A percentile compares a stretch with the other conserved stretches of the same genome.
phyloP scores from a whole-genome alignment of 92 coral and sea anemone genomes.

The Ricordea florida region DNA sequence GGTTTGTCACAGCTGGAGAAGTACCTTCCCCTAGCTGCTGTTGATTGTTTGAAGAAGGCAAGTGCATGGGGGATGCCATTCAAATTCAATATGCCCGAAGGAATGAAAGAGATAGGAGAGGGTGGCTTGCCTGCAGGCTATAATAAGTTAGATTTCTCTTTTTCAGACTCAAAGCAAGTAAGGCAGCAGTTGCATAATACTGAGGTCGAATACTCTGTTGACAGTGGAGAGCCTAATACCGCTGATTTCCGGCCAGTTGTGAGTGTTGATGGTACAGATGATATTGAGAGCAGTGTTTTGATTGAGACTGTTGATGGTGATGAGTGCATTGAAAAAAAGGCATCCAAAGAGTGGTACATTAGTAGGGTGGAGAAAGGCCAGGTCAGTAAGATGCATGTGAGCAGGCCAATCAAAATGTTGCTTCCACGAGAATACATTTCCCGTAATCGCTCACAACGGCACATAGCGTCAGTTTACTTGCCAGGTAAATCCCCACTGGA shows the following conservation, averaged over 20 bases:
- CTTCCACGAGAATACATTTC: constrained; percentile 23
- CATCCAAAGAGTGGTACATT: background rate
- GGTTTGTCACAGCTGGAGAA: constrained; percentile 1
- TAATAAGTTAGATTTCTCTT: constrained; percentile 12
- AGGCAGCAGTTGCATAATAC: background rate
- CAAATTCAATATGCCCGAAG: background rate
- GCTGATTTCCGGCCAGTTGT: background rate
- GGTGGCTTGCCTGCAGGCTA: constrained; percentile 6
- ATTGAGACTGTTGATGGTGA: background rate
- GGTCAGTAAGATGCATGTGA: background rate
- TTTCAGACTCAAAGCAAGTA: background rate
- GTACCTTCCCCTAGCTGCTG: constrained; percentile 8
- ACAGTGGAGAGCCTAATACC: background rate
- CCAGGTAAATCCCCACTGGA: constrained; percentile 26
- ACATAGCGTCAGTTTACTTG: constrained; percentile 4
- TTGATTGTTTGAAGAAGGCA: background rate
- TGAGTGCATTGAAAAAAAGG: background rate
- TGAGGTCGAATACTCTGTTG: background rate
- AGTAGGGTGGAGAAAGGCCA: background rate
- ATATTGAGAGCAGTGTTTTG: background rate
- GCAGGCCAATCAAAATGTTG: constrained; percentile 12
- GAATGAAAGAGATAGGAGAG: constrained; percentile 1
- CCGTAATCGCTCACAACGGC: constrained; percentile 22
- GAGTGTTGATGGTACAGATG: background rate
- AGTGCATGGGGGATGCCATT: constrained; percentile 8